Percentiles rank a stretch among this genome's conserved stretches.
phyloP scores from a whole-genome alignment of 2,113 vertebrate species.

The Paracanthobrama guichenoti region DNA sequence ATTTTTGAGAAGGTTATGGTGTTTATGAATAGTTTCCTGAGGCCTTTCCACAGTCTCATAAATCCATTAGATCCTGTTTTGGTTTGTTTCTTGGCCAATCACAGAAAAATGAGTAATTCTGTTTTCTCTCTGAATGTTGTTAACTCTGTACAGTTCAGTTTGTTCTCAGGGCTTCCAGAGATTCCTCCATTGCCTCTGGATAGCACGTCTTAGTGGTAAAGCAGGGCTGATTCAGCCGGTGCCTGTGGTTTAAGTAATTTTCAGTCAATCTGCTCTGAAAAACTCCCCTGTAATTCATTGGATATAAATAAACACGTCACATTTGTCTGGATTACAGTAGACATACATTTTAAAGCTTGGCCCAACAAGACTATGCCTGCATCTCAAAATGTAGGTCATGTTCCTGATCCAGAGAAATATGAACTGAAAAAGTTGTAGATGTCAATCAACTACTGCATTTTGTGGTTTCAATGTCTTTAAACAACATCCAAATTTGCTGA shows the following conservation, averaged over 20 bases:
- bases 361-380: neutral
- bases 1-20: conserved; percentile 2
- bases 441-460: neutral
- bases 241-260: conserved; percentile 45
- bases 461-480: neutral
- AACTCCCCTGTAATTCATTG: conserved; percentile 49
- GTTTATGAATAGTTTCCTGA: conserved; percentile 22
- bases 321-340: conserved; percentile 36
- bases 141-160: conserved; percentile 18
- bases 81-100: conserved; percentile 7
- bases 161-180: neutral
- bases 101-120: neutral
- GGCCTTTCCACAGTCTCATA: conserved; percentile 18
- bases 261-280: conserved; percentile 41
- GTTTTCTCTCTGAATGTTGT: conserved; percentile 5
- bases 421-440: neutral
- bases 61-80: conserved; percentile 29
- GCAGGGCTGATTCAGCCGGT: conserved; percentile 36
- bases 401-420: neutral
- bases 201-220: conserved; percentile 12
- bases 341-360: conserved; percentile 27
- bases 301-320: conserved; percentile 53
- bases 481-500: conserved; percentile 20
- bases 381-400: conserved; percentile 38
- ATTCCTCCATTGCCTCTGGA: neutral